phyloP scores from a whole-genome alignment of 1,140 invertebrate genomes.

The Stenopsyche tienmushanensis region DNA sequence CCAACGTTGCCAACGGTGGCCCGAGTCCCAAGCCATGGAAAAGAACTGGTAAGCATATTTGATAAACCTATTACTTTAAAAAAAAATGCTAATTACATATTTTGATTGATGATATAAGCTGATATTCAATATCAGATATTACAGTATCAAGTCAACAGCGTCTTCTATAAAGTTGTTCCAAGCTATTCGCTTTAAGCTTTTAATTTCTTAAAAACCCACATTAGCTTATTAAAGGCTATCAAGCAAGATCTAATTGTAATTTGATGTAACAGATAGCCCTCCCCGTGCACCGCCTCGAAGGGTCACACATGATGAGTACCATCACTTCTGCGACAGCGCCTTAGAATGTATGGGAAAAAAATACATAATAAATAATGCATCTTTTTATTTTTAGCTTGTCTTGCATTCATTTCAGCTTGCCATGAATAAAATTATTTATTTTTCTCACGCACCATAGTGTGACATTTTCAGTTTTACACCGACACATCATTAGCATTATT shows the following conservation, averaged over 20 bases:
- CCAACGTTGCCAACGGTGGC: constrained; percentile 47
- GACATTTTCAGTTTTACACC: neutral
- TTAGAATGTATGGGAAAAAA: constrained; percentile 73
- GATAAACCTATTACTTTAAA: neutral
- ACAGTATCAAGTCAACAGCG: too few species aligned
- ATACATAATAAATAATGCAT: constrained; percentile 12
- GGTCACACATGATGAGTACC: constrained; percentile 70
- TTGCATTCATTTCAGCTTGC: neutral
- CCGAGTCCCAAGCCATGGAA: constrained; percentile 61
- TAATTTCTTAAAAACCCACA: too few species aligned
- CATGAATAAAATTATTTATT: too few species aligned
- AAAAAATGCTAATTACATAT: too few species aligned
- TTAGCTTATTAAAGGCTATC: too few species aligned
- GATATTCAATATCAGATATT: too few species aligned
- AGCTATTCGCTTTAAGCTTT: too few species aligned
- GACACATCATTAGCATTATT: neutral
- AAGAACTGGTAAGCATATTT: constrained; percentile 53
- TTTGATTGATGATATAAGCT: too few species aligned
- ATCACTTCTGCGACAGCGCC: constrained; percentile 73
- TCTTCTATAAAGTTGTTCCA: too few species aligned
- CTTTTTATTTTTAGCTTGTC: constrained; percentile 1
- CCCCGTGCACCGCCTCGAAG: constrained; percentile 54
- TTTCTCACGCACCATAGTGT: neutral
- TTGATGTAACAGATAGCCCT: constrained; percentile 43
- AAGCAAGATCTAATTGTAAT: neutral